Evolutionary conservation across 2,888 invertebrate genomes (phyloP), one percentile per base, ranked within the genome.

Genomic region (Plemyria rubiginata): DNA sequence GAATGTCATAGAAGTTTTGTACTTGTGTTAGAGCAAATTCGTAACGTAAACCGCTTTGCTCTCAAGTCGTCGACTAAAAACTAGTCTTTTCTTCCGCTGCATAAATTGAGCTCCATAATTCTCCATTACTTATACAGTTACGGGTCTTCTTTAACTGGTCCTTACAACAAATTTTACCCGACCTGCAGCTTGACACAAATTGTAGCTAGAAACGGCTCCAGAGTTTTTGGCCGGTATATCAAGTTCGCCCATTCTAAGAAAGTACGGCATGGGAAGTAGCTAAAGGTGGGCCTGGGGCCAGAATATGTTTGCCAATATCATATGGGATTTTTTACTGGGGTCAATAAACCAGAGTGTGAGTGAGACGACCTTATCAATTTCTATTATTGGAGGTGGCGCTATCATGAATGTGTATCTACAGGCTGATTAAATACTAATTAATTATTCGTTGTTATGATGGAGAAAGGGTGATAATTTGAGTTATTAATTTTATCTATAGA

Each of bases 291-390:
- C 0, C 29, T 54, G 38, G 62, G 77, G 22, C 75, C 75, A 67
- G 16, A 38, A 51, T 65, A 62, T 41, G 28, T 64, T 78, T 65
- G 77, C 40, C 54, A 13, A 28, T 68, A 57, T 56, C 62, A 63
- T 68, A 54, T 62, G 67, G 52, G 64, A 51, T 63, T 60, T 68
- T 85, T 87, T 82, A 73, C 78, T 66, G 72, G 68, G 90, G 80
- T 90, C 90, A 86, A 85, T 82, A 84, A 85, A 87, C 91, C 80
- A 62, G 71, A 71, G 81, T 80, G 85, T 74, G 85, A 86, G 87
- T 60, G 86, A 84, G 86, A 86, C 80, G 79, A 84, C 84, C 82
- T 85, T 88, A 87, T 88, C 85, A 88, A 86, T 50, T 88, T 85
- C 81, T 81, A 84, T n/a, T n/a, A n/a, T 84, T 78, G 70, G 70